A percentile compares a stretch with the other conserved stretches of the same genome.
Conservation (phyloP, 1,140 invertebrate genomes). For the Hermatobates lingyangjiaoensis region DNA sequence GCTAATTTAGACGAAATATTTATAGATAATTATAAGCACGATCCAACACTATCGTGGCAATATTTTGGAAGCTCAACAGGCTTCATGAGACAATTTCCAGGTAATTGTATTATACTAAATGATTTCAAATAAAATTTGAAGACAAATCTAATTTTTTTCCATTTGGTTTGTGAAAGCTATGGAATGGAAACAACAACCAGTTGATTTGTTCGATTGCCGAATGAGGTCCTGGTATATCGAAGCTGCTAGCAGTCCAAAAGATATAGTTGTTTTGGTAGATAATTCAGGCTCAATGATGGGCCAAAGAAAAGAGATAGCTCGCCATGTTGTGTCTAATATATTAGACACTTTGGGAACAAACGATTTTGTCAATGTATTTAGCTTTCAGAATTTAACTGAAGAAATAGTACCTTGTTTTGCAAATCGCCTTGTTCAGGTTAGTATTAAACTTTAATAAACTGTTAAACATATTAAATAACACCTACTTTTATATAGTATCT, state of each 20-base stretch:
- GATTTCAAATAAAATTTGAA: too few species aligned
- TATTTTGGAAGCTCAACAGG: constrained; percentile 87
- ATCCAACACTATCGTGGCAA: constrained; percentile 83
- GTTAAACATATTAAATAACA: background rate
- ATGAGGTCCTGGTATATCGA: constrained; percentile 88
- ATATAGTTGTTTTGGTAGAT: constrained; percentile 88
- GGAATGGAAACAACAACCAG: constrained; percentile 35
- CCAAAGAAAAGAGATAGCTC: constrained; percentile 75
- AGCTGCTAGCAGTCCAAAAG: constrained; percentile 85
- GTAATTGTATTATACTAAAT: constrained; percentile 21
- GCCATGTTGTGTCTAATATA: constrained; percentile 84
- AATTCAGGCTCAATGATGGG: constrained; percentile 94
- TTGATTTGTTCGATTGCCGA: constrained; percentile 75
- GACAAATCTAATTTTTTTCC: too few species aligned
- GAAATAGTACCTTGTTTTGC: constrained; percentile 74
- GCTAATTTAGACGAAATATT: constrained; percentile 67
- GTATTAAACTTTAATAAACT: constrained; percentile 3
- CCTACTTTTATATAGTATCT: background rate
- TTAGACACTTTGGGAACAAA: constrained; percentile 94
- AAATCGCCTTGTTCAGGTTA: constrained; percentile 63
- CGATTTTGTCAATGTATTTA: constrained; percentile 94
- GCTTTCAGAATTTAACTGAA: constrained; percentile 55
- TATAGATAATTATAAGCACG: constrained; percentile 60
- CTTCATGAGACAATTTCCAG: constrained; percentile 77
- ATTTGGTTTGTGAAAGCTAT: too few species aligned